Percentiles rank a stretch among this genome's conserved stretches.
Conservation (phyloP, 1,140 invertebrate genomes). For the Psilanteris sp. region DNA sequence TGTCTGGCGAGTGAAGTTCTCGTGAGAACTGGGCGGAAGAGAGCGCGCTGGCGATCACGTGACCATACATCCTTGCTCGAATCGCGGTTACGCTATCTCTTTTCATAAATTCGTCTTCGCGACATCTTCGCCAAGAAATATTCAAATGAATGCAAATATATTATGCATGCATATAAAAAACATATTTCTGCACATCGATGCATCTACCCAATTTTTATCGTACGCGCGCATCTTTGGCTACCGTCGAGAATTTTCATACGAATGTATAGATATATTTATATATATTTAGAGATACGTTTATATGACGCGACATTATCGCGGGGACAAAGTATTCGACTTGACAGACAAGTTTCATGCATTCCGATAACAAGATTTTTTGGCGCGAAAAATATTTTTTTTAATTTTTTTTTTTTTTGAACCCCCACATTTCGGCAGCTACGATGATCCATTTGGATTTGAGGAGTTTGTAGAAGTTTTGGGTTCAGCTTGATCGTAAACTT, state of each 20-base stretch:
- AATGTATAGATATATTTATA: constrained; percentile 16
- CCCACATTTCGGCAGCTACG: too few relatives aligned
- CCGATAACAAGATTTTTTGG: neutral
- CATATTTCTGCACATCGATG: constrained; percentile 53
- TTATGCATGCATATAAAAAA: constrained; percentile 56
- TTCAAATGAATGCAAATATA: constrained; percentile 63
- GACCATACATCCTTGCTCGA: constrained; percentile 48
- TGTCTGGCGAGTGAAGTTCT: constrained; percentile 73
- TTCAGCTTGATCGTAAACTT: too few relatives aligned
- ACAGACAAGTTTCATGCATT: constrained; percentile 13
- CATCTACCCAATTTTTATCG: constrained; percentile 53
- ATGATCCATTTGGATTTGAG: too few relatives aligned
- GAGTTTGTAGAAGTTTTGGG: too few relatives aligned
- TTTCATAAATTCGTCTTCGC: constrained; percentile 61
- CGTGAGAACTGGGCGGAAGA: constrained; percentile 71
- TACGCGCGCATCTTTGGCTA: constrained; percentile 37
- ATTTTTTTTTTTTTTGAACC: too few relatives aligned
- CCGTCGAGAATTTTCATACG: constrained; percentile 35
- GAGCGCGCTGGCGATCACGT: constrained; percentile 62
- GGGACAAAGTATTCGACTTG: constrained; percentile 31
- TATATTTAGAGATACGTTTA: constrained; percentile 25
- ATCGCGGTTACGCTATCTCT: constrained; percentile 46
- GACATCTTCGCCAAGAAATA: constrained; percentile 56
- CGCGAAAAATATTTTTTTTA: neutral
- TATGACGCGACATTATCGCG: constrained; percentile 4